Evolutionary conservation across 2,113 vertebrate genomes (phyloP).

Genomic region (Gymnorhina tibicen): DNA sequence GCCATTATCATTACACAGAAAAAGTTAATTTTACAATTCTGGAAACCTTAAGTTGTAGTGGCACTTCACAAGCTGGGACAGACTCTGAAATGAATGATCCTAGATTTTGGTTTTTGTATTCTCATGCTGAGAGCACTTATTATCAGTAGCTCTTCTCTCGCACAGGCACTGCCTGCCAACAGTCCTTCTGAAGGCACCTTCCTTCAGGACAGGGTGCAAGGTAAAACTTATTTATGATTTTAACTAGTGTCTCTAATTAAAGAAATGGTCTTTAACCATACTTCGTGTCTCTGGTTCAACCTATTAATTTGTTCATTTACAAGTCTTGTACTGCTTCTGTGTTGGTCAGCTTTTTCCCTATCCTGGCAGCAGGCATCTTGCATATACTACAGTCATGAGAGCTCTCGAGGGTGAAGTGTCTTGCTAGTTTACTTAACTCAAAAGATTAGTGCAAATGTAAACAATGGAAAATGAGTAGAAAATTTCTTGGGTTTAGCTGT

Average conservation of each 20-base stretch:
- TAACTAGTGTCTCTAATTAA: neutral
- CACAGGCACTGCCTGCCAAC: neutral
- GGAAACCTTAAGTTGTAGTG: neutral
- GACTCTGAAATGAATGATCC: neutral
- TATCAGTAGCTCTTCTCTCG: neutral
- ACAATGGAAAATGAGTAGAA: neutral
- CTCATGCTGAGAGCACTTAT: neutral
- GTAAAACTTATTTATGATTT: constrained; percentile 7
- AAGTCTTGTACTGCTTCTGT: neutral
- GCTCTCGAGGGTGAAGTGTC: neutral
- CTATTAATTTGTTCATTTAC: neutral
- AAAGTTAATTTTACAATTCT: neutral
- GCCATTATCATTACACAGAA: neutral
- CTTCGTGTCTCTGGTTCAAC: neutral
- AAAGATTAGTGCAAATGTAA: neutral
- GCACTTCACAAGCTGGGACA: neutral
- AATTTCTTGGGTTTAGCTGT: neutral
- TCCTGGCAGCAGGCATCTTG: neutral
- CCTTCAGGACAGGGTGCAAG: neutral
- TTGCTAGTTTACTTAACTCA: neutral
- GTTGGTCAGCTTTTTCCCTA: neutral
- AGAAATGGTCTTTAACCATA: neutral
- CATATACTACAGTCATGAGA: neutral
- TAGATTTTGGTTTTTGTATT: neutral
- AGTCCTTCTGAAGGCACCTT: neutral